Conservation (phyloP, 1,140 invertebrate species). For the Nasonia vitripennis region DNA sequence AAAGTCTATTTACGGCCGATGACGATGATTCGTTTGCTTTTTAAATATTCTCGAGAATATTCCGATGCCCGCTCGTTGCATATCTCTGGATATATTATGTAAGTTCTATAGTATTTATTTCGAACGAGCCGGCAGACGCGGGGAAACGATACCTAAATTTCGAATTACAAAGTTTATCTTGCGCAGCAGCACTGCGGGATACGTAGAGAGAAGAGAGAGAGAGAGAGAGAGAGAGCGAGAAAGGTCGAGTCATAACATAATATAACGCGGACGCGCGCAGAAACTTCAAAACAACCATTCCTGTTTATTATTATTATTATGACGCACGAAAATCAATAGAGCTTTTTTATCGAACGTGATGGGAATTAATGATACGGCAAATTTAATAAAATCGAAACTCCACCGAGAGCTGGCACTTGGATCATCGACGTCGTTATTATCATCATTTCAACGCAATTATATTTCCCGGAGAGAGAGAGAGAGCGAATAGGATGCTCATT, state of each 20-base stretch:
- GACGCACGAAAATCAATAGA: background rate
- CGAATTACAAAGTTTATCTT: background rate
- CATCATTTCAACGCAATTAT: background rate
- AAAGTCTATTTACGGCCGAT: background rate
- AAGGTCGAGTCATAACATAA: constrained; percentile 1
- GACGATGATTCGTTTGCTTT: background rate
- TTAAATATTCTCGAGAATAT: background rate
- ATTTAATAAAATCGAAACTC: background rate
- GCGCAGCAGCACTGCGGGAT: background rate
- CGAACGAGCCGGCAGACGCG: background rate
- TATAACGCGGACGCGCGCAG: background rate
- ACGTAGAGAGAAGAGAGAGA: background rate
- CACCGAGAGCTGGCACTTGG: background rate
- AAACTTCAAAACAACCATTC: constrained; percentile 33
- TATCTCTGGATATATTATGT: no score
- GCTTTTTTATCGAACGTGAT: background rate
- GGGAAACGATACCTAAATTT: background rate
- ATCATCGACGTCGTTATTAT: background rate
- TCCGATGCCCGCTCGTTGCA: background rate
- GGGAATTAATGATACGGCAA: background rate
- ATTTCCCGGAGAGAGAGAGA: background rate
- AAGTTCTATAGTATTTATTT: background rate
- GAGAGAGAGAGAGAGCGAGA: background rate
- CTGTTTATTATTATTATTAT: constrained; percentile 31
- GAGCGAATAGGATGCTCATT: background rate